A percentile compares a stretch with the other conserved stretches of the same genome.
These are phyloP conservation scores for Branchinecta sandiegonensis DNA, from an alignment of 2,888 invertebrate species.

Conservation along the genomic window DNA sequence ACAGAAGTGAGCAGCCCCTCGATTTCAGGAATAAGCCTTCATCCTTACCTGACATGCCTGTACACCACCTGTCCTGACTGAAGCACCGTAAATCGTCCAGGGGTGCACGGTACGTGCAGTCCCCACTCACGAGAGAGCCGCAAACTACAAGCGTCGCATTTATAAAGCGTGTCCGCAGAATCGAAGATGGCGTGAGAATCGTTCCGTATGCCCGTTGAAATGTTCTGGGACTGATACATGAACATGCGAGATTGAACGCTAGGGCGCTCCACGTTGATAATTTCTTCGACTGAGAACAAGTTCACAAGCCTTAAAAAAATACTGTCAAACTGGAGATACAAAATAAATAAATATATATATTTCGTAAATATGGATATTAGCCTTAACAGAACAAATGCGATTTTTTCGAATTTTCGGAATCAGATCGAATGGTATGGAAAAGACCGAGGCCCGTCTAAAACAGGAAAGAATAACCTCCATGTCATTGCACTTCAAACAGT, in stretches of 20 bases:
- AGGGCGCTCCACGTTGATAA: constrained; percentile 60
- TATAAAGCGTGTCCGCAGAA: constrained; percentile 59
- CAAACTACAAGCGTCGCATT: constrained; percentile 47
- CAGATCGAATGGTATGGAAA: too few relatives aligned
- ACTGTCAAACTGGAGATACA: too few relatives aligned
- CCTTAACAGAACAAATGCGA: too few relatives aligned
- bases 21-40: not conserved
- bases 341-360: too few relatives aligned
- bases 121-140: constrained; percentile 54
- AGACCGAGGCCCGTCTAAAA: too few relatives aligned
- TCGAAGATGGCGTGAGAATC: constrained; percentile 63
- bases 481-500: too few relatives aligned
- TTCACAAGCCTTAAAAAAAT: constrained; percentile 51
- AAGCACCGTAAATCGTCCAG: constrained; percentile 49
- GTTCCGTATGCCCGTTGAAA: constrained; percentile 60
- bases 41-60: constrained; percentile 47
- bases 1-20: too few relatives aligned
- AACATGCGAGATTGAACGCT: constrained; percentile 70
- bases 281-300: constrained; percentile 69
- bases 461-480: too few relatives aligned
- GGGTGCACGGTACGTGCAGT: constrained; percentile 53
- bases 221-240: constrained; percentile 61
- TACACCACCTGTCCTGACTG: constrained; percentile 55
- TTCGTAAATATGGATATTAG: too few relatives aligned
- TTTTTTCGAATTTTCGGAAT: too few relatives aligned